These are phyloP conservation scores for Trematomus bernacchii DNA, from an alignment of 2,797 vertebrate species.

Conservation along the genomic window DNA sequence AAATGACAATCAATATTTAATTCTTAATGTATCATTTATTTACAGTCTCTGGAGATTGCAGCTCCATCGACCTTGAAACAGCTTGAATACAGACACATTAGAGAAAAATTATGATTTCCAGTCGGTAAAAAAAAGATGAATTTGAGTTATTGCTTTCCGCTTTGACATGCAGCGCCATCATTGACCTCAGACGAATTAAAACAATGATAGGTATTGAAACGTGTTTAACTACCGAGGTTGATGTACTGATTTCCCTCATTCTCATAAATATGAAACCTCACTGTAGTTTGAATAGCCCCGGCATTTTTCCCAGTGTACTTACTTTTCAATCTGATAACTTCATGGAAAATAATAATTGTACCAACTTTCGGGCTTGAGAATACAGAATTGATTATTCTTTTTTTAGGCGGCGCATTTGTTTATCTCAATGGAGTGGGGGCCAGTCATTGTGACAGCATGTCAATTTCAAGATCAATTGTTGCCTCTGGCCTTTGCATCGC, in stretches of 20 bases:
- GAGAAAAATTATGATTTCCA: constrained; percentile 32
- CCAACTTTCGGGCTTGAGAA: constrained; percentile 60
- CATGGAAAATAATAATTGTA: constrained; percentile 73
- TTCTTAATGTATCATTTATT: constrained; percentile 29
- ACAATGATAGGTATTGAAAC: neutral
- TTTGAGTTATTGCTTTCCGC: constrained; percentile 38
- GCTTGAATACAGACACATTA: constrained; percentile 31
- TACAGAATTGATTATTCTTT: constrained; percentile 77
- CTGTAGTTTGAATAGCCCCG: constrained; percentile 15
- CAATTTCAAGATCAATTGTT: constrained; percentile 87
- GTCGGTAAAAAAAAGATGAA: constrained; percentile 16
- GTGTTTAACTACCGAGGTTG: neutral
- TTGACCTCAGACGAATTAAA: constrained; percentile 17
- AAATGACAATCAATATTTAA: constrained; percentile 33
- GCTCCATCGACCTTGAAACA: constrained; percentile 54
- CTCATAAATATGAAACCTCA: constrained; percentile 14
- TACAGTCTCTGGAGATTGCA: constrained; percentile 23
- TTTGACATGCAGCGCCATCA: constrained; percentile 6
- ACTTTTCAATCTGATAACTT: constrained; percentile 69
- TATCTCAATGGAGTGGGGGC: constrained; percentile 82
- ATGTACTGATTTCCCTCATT: neutral
- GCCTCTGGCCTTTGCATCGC: constrained; percentile 81
- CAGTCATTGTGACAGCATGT: constrained; percentile 83
- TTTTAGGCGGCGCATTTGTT: constrained; percentile 81
- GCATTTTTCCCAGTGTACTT: constrained; percentile 19